Evolutionary conservation across 2,113 vertebrate species (phyloP).

Genomic region (Numenius arquata): DNA sequence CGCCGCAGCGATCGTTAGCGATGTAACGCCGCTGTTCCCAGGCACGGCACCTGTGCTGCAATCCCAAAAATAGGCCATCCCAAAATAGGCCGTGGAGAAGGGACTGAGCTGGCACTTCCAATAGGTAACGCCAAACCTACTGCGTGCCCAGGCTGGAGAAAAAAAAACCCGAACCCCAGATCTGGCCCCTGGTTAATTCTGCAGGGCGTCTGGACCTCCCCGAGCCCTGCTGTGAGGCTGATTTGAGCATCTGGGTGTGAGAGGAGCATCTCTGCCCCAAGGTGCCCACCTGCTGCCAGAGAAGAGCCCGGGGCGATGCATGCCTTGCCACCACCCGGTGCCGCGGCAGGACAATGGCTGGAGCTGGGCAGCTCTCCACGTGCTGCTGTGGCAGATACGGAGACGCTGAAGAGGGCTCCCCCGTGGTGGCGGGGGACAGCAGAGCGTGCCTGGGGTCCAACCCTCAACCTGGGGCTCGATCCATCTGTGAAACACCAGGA

Average conservation of each 20-base stretch:
- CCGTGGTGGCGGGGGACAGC: background rate
- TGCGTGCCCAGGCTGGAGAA: background rate
- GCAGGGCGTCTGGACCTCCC: background rate
- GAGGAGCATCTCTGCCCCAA: background rate
- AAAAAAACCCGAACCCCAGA: background rate
- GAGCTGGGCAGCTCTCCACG: background rate
- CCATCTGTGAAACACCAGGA: background rate
- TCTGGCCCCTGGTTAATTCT: background rate
- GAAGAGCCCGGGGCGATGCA: background rate
- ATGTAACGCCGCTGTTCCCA: background rate
- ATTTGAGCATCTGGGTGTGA: background rate
- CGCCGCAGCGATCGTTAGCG: background rate
- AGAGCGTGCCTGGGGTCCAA: background rate
- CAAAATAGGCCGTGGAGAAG: conserved; percentile 6
- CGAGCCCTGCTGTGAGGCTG: accelerated
- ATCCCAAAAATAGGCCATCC: conserved; percentile 50
- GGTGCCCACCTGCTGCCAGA: background rate
- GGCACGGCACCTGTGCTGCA: conserved; percentile 7
- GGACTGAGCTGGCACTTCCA: background rate
- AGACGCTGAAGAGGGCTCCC: background rate
- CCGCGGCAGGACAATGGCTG: background rate
- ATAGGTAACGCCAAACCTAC: background rate
- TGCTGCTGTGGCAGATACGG: background rate
- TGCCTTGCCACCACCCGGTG: background rate
- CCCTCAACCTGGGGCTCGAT: accelerated